Percentiles rank a stretch among this genome's conserved stretches.
These are phyloP conservation scores for Carpatolechia fugitivella DNA, from an alignment of 2,888 invertebrate species.

Conservation along the genomic window DNA sequence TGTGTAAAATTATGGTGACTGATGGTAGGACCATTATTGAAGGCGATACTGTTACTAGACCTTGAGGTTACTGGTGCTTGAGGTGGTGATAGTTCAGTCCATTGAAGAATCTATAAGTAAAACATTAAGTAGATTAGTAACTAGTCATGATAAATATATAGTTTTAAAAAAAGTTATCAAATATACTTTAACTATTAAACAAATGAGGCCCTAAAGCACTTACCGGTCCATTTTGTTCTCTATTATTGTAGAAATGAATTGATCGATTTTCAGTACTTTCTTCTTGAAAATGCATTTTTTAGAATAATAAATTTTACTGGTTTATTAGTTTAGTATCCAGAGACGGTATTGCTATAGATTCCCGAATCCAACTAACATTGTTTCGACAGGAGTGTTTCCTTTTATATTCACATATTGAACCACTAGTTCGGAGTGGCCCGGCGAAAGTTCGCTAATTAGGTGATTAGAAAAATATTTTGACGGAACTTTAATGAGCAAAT, in stretches of 20 bases:
- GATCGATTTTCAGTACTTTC: conserved; percentile 35
- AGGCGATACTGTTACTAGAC: background rate
- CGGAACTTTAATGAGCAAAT: too few relatives aligned
- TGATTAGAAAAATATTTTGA: background rate
- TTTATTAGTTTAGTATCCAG: too few relatives aligned
- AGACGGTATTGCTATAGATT: conserved; percentile 8
- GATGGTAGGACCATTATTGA: background rate
- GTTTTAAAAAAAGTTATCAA: too few relatives aligned
- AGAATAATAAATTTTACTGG: too few relatives aligned
- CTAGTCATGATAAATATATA: background rate
- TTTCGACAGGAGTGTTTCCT: background rate
- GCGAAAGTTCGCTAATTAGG: background rate
- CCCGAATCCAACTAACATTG: conserved; percentile 8
- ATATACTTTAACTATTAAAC: too few relatives aligned
- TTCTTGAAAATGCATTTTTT: conserved; percentile 17
- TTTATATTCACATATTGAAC: conserved; percentile 13
- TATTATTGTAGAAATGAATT: conserved; percentile 20
- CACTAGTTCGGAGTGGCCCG: conserved; percentile 11
- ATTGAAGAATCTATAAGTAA: conserved; percentile 12
- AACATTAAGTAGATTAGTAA: background rate
- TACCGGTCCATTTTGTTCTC: background rate
- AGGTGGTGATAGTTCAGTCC: background rate
- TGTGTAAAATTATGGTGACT: background rate
- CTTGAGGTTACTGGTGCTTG: background rate
- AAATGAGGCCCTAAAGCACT: background rate